Evolutionary conservation across 2,797 vertebrate genomes (phyloP), one percentile per base, ranked within the genome.

Genomic region (Coluber constrictor): DNA sequence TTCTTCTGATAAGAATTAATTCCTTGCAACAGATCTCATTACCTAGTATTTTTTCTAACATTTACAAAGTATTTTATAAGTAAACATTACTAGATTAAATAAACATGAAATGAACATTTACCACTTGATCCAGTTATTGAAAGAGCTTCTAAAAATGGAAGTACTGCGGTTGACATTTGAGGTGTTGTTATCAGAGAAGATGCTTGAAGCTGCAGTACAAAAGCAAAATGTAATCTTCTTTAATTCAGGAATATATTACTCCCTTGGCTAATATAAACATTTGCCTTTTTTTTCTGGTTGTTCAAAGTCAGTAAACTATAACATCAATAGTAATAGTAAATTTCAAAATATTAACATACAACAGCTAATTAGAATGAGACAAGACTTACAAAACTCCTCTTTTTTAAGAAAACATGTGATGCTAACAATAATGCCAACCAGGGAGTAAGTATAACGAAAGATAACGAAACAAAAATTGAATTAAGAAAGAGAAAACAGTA

Each of bases 51-150:
- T 25, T 83, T 47, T 83, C 79, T 83, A 83, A 83, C 20, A 47
- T 83, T 83, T 83, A 43, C 79, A 43, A 79, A 10, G 18, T 79
- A 83, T 47, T 43, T 83, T 83, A 25, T 83, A 25, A 47, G 79
- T 47, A 11, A 83, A 83, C 23, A 83, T 83, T 83, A 25, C 43
- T 47, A 27, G 43, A 83, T 47, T 83, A 91, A 86, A 92, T 86
- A 89, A 51, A 92, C 20, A 15, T 43, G 90, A 51, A 94, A n/a
- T 95, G 94, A 96, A 91, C 0, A 93, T 18, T 57, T 94, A 43
- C 98, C 98, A 98, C 99, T 99, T 94, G 99, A 99, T 90, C 99
- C 99, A 25, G 98, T 43, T 89, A 98, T 97, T 3, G 98, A 98
- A 47, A 98, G 97, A 94, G 98, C 97, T 96, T 99, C 98, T 87